Evolutionary conservation across 1,140 invertebrate genomes (phyloP), one percentile per base, ranked within the genome.

Genomic region (Danaus plexippus): DNA sequence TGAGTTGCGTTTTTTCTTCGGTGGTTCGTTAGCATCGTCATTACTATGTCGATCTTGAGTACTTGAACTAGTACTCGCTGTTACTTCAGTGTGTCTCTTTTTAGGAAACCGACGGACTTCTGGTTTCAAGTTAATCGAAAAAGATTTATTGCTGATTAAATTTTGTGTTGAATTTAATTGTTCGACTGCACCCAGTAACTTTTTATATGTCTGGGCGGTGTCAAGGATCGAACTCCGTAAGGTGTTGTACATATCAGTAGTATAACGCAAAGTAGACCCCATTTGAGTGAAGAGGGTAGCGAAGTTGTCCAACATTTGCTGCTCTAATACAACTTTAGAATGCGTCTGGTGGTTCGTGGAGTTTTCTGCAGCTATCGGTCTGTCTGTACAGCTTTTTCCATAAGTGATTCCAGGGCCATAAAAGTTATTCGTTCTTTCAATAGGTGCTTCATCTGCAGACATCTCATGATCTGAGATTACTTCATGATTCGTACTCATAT

Each of bases 281-380:
- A 54, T 54, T 54, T 54, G 53, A 54, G 45, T 42, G 7, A 47
- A 41, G 53, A 54, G 53, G 12, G 9, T 13, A 15, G 45, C 32
- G 15, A 48, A 47, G 2, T 43, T 42, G 15, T 54, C 45, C 11
- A 54, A 42, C 53, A 47, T 47, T 47, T 54, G 32, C 32, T 47
- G 53, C 52, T 54, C 43, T 1, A 40, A 11, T 7, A 32, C 43
- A 46, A 32, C 1, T 54, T 22, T 54, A 47, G 46, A 12, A 13
- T 43, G 7, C 51, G 2, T 13, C 12, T 52, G 51, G 10, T 44
- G 42, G 46, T 47, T 47, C 11, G 46, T 1, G 15, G 11, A 12
- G 12, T 47, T 47, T 47, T 13, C 12, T 32, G 22, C 2, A 32
- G 22, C 22, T 6, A 32, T 32, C 22, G 22, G 7, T 3, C 1